Base-by-base conservation (phyloP, 2,888 invertebrate species). In the Melanargia galathea region DNA sequence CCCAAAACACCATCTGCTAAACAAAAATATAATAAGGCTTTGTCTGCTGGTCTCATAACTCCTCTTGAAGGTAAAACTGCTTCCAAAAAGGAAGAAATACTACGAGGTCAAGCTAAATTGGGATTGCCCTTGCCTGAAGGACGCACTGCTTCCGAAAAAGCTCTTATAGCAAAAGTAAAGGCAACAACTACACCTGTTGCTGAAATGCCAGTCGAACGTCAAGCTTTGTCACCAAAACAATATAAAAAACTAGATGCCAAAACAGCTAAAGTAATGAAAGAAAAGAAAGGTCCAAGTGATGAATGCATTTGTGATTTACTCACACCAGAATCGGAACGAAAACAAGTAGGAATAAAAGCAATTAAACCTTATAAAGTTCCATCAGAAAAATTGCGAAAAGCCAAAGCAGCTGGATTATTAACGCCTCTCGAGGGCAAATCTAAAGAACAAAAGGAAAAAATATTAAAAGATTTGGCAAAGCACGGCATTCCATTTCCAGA, bases 281-380 rank as follows among this genome's bases (percentile, higher is more conserved):
- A 78, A 70, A 75, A 74, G 2, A 75, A 74, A 68, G 79, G 78
- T 0, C 76, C 78, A 8, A 73, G 71, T 46, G 78, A 78, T 52
- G 76, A 79, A 72, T 79, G 79, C 60, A 78, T 79, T 52, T 77
- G 76, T 65, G 68, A 69, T 13, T 62, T 75, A 24, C 62, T 77
- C 10, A 71, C 74, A n/a, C 74, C 75, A 20, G 69, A 70, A 20
- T 70, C 69, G 7, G 68, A 73, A 69, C 67, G 65, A 54, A 1
- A 40, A 22, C 20, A 52, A 20, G 62, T 54, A 61, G 58, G 60
- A 55, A 55, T 70, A n/a, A 67, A 45, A 67, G 59, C 51, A 4
- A 16, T 18, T 16, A 40, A 55, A 26, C 64, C 66, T 30, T 13
- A 22, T 33, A 63, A 63, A 58, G 16, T 49, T 0, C 16, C 40